These are phyloP conservation scores for Spea bombifrons DNA, from an alignment of 2,113 vertebrate genomes.

Conservation along the genomic window DNA sequence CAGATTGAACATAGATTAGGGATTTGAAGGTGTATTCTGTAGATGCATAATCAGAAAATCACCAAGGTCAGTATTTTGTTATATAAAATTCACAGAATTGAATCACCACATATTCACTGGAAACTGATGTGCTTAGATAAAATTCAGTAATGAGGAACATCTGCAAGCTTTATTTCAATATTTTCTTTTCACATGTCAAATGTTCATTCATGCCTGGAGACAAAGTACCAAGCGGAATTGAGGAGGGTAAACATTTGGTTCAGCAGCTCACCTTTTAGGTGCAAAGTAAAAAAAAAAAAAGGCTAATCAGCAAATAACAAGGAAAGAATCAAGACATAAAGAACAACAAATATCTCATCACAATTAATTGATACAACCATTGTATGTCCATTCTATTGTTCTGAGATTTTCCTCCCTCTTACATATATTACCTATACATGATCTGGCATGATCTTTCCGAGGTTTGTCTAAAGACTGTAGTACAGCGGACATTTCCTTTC, in stretches of 20 bases:
- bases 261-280: background rate
- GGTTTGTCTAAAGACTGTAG: no score
- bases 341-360: no score
- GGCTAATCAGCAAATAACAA: no score
- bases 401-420: no score
- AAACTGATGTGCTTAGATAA: constrained; percentile 23
- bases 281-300: no score
- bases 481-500: no score
- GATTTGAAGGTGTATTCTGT: constrained; percentile 22
- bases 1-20: constrained; percentile 37
- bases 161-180: constrained; percentile 32
- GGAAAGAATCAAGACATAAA: no score
- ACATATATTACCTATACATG: no score
- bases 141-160: constrained; percentile 35
- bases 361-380: no score
- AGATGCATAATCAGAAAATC: constrained; percentile 25
- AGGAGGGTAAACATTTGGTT: constrained; percentile 3
- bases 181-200: constrained; percentile 24
- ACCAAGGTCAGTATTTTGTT: constrained; percentile 31
- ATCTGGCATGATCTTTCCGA: no score
- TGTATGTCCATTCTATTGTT: no score
- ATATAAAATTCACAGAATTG: constrained; percentile 28
- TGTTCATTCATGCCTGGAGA: constrained; percentile 1
- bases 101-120: constrained; percentile 34
- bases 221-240: constrained; percentile 10